Evolutionary conservation across 2,797 vertebrate species (phyloP), one percentile per base, ranked within the genome.

Genomic region (Salarias fasciatus): DNA sequence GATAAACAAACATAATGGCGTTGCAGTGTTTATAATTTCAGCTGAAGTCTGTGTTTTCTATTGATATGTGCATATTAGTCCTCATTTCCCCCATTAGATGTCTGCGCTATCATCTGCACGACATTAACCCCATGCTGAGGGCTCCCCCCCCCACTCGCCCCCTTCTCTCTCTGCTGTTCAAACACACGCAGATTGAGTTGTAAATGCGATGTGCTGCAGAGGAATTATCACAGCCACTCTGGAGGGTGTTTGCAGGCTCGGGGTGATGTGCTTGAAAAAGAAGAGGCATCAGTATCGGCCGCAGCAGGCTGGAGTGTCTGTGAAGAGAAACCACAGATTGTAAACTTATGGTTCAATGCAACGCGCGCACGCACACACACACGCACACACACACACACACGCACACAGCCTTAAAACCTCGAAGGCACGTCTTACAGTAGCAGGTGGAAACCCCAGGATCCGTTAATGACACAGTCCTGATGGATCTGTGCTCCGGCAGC

Each of bases 401-500:
- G 43, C 14, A 36, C 51, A 13, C 12, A 2, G 46, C 4, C 2
- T 2, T 33, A 53, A 40, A 67, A 60, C 38, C 53, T 53, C 36
- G 8, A 57, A 49, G 15, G 69, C 63, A 61, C 53, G 24, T 72
- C 57, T 47, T 53, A 28, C 52, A 52, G 56, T 47, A 69, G 71
- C 88, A 90, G 88, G 86, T 88, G 84, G 80, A 55, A 86, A 72
- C 83, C 67, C 72, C 82, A 50, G 86, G 85, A 69, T 79, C 65
- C 28, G 0, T 50, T 88, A 89, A 89, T 87, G 70, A 82, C 59
- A 80, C 50, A 38, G 46, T 65, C 58, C 69, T 89, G 86, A 91
- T 86, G 77, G 70, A 91, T 89, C 14, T 28, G 64, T 76, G 53
- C 37, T 50, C 72, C 49, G 52, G 65, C 43, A 53, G 55, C 86